phyloP scores from a whole-genome alignment of 2,797 vertebrate species.

The Sitta carolinensis region DNA sequence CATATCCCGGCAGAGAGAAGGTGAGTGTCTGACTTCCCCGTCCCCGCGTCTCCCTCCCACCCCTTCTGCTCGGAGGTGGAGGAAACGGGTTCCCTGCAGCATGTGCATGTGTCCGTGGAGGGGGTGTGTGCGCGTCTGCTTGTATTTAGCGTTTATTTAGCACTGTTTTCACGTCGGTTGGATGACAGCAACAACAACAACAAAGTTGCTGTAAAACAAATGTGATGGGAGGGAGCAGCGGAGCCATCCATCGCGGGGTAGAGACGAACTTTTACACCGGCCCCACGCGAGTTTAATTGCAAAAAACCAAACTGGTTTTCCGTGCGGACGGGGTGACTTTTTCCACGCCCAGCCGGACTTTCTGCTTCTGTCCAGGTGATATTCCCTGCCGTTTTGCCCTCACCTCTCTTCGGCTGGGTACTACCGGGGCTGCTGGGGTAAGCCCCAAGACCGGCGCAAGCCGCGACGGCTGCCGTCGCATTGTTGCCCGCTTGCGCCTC shows the following conservation, averaged over 20 bases:
- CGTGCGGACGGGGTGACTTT: neutral
- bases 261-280: neutral
- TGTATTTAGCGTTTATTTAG: neutral
- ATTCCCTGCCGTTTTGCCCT: neutral
- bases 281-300: neutral
- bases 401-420: neutral
- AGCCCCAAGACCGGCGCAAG: neutral
- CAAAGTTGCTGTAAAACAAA: neutral
- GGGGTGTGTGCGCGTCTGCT: neutral
- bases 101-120: neutral
- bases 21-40: conserved; percentile 58
- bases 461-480: neutral
- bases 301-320: neutral
- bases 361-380: neutral
- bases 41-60: neutral
- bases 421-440: neutral
- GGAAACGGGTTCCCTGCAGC: neutral
- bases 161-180: neutral
- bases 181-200: neutral
- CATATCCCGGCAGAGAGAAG: conserved; percentile 25
- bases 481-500: neutral
- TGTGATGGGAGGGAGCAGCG: neutral
- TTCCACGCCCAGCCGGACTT: neutral
- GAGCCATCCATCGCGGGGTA: neutral
- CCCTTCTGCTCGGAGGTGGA: neutral